Base-by-base conservation (phyloP, 2,113 vertebrate genomes). In the Sakesphorus luctuosus region DNA sequence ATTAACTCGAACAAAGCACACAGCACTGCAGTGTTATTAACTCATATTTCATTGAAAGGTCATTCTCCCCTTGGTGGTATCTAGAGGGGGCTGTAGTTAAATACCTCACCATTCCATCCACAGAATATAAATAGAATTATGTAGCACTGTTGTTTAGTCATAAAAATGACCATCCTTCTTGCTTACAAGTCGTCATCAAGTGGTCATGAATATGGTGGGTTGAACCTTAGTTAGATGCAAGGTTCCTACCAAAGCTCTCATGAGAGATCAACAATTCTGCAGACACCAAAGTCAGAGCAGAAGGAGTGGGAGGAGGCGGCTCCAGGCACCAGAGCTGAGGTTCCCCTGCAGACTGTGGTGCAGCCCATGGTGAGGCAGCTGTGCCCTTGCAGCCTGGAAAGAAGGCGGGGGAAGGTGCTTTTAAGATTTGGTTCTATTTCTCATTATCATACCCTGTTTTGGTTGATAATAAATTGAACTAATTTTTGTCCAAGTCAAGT, bases 1-100 rank as follows among this genome's bases (percentile, higher is more conserved):
- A 95, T 93, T 97, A 97, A 94, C 61, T 95, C 0, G 0, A 93
- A 63, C 86, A 96, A 94, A 91, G 85, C 91, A 96, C 87, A 89
- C 52, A 87, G 93, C 8, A 6, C 62, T 78, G 58, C 31, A 69
- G 63, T 82, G 87, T 95, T 97, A 96, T 96, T 95, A 97, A 95
- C 92, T 97, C 94, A 86, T 96, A 96, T 96, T 97, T 97, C 94
- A 96, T 12, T 93, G 89, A 97, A 96, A 97, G 95, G 93, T 94
- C 96, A 96, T 87, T 90, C 76, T 86, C 89, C 87, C 80, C 78
- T 93, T 94, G 89, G 80, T 91, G 85, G 36, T 94, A 82, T 88
- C 85, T 75, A 92, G 63, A 89, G 84, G 83, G 92, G 50, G 81
- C 61, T 92, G 71, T 15, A 91, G 87, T 92, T 93, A 95, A 84